phyloP scores from a whole-genome alignment of 2,113 vertebrate species.

The Pterocles burchelli region DNA sequence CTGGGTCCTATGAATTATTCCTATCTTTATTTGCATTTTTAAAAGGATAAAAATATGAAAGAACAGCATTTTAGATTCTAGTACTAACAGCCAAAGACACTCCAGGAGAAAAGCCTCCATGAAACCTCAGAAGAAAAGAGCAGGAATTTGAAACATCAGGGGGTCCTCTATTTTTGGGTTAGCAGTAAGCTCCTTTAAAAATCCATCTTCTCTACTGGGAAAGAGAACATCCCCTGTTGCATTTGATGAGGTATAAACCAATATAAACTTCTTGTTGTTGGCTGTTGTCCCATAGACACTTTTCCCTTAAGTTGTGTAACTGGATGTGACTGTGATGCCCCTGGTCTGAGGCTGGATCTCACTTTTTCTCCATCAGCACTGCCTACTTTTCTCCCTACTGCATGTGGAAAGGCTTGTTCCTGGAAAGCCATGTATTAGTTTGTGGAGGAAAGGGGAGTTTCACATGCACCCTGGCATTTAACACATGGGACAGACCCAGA shows the following conservation, averaged over 20 bases:
- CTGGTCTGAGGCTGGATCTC: neutral
- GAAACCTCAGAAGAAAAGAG: neutral
- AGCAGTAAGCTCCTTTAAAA: neutral
- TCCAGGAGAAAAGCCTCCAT: neutral
- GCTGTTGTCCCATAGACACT: neutral
- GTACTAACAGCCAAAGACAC: neutral
- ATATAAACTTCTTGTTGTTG: neutral
- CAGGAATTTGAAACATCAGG: neutral
- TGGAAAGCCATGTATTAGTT: neutral
- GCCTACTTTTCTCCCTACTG: neutral
- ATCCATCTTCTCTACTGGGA: neutral
- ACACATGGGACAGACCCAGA: neutral
- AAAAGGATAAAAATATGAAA: neutral
- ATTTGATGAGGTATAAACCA: neutral
- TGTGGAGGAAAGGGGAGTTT: neutral
- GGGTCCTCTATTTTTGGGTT: neutral
- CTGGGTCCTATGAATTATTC: neutral
- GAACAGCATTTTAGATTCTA: neutral
- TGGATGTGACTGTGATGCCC: neutral
- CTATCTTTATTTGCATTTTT: neutral
- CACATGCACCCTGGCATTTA: neutral
- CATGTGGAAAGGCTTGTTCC: neutral
- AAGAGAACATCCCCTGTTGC: neutral
- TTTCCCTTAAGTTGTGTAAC: neutral
- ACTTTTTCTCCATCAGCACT: neutral